These are phyloP conservation scores for Aselliscus stoliczkanus DNA, from an alignment of 2,797 vertebrate species.

Conservation along the genomic window DNA sequence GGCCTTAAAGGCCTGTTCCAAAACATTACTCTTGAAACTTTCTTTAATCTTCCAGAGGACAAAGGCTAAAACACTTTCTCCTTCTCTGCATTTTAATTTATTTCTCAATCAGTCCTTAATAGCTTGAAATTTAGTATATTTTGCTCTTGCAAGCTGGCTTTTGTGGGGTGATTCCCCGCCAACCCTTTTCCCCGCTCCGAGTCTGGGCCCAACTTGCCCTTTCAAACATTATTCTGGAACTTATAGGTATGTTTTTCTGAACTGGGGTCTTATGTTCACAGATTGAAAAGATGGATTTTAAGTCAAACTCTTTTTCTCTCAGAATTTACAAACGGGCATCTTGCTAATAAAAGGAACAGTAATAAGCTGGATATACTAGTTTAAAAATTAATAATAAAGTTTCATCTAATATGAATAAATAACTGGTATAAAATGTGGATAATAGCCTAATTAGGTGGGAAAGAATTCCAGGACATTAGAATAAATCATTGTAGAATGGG, in stretches of 20 bases:
- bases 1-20: background rate
- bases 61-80: background rate
- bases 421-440: background rate
- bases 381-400: constrained; percentile 7
- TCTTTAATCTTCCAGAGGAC: background rate
- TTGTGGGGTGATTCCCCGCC: background rate
- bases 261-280: background rate
- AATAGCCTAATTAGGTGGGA: background rate
- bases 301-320: background rate
- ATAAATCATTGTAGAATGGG: background rate
- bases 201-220: background rate
- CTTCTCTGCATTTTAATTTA: background rate
- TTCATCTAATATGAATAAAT: background rate
- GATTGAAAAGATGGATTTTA: constrained; percentile 20
- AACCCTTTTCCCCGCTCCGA: background rate
- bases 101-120: background rate
- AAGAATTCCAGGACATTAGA: background rate
- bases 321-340: background rate
- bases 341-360: background rate
- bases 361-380: background rate
- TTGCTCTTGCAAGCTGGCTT: background rate
- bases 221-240: background rate
- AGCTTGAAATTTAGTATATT: background rate
- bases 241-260: background rate
- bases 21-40: background rate